Base-by-base conservation (phyloP, 2,888 invertebrate species). In the Phortica magna region DNA sequence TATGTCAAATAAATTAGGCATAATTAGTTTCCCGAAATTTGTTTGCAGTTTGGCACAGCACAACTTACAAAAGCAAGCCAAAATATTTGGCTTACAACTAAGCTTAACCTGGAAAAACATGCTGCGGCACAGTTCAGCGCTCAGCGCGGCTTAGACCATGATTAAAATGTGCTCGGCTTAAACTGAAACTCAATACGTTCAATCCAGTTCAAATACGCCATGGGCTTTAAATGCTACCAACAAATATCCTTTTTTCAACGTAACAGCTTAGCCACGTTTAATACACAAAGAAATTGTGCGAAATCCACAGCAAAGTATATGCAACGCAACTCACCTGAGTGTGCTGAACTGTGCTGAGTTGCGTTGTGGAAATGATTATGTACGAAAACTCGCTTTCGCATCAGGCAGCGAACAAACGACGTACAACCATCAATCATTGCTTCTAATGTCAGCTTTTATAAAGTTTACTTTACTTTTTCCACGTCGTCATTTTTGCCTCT, bases 371-470 rank as follows among this genome's bases (percentile, higher is more conserved):
- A 31, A 31, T 31, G 31, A 31, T 31, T 31, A 31, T 31, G 31
- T 31, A 31, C 31, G 31, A 31, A 31, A 31, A 31, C 31, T 31
- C 31, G 31, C 9, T 48, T 48, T 12, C 48, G 48, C 48, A 48
- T 9, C 48, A 48, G 48, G 9, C 48, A 48, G 14, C 48, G 48
- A 48, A 9, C 10, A 48, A 48, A 39, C 31, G 39, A n/a, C 7
- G n/a, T 1, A 39, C 7, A 71, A 79, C 87, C 87, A 86, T 86
- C 85, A 86, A 86, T 86, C 85, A 86, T 86, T 81, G 83, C 77
- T 81, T 82, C 55, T 71, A 53, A 22, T 71, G 70, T 71, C 70
- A 53, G 55, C 70, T 71, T 71, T 71, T 71, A 71, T 71, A 71
- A 71, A 53, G 55, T 71, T 71, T 22, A 31, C 53, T 71, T 71